A percentile compares a stretch with the other conserved stretches of the same genome.
Conservation (phyloP, 2,113 vertebrate genomes). For the Promerops cafer region DNA sequence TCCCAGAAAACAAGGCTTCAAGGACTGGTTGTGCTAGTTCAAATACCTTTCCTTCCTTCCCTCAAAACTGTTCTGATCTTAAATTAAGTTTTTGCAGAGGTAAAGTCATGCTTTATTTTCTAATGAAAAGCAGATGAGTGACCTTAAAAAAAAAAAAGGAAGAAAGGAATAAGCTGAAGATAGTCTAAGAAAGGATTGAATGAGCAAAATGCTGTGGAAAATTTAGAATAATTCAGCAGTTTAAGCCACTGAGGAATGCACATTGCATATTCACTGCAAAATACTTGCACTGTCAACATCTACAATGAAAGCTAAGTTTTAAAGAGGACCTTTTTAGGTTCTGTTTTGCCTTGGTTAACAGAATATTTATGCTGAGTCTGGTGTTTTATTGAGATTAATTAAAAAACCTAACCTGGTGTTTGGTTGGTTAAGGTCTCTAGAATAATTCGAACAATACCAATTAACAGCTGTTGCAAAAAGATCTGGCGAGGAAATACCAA, state of each 20-base stretch:
- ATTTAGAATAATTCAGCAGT: not conserved
- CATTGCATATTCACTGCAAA: constrained; percentile 4
- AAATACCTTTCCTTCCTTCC: not conserved
- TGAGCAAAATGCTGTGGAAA: not conserved
- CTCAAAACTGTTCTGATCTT: not conserved
- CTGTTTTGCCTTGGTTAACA: not conserved
- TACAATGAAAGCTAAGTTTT: not conserved
- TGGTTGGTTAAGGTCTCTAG: not conserved
- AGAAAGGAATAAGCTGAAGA: not conserved
- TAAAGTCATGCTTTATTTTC: constrained; percentile 34
- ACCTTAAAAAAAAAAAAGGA: not conserved
- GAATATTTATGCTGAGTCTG: not conserved
- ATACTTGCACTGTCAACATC: constrained; percentile 10
- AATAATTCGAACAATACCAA: not conserved
- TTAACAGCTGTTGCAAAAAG: constrained; percentile 30
- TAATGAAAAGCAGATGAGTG: constrained; percentile 55
- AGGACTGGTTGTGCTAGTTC: not conserved
- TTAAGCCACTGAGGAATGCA: constrained; percentile 31
- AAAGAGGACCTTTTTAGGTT: not conserved
- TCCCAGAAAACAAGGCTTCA: not conserved
- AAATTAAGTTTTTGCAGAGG: not conserved
- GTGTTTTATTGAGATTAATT: not conserved
- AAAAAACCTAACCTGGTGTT: not conserved
- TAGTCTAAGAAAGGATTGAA: not conserved
- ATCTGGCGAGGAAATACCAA: not conserved